These are phyloP conservation scores for Idris sp. DNA, from an alignment of 1,140 invertebrate genomes.

Conservation along the genomic window DNA sequence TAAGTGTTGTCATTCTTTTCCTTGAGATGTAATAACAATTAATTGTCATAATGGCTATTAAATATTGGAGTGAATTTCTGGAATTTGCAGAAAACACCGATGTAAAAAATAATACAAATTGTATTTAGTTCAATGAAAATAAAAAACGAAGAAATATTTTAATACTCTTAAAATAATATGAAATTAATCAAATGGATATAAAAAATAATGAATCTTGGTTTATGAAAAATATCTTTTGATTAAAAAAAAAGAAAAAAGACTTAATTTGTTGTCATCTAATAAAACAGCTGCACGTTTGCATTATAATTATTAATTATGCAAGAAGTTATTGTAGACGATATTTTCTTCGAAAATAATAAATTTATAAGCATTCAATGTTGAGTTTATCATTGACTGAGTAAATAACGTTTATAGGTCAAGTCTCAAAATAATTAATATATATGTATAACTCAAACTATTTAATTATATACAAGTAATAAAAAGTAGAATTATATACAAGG, in stretches of 20 bases:
- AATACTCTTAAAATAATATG: too few species aligned
- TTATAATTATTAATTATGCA: too few species aligned
- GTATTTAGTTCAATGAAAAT: too few species aligned
- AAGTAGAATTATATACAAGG: constrained; percentile 7
- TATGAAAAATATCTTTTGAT: too few species aligned
- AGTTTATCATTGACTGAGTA: constrained; percentile 2
- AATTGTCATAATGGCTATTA: constrained; percentile 11
- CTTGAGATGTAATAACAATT: constrained; percentile 6
- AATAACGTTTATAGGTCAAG: constrained; percentile 25
- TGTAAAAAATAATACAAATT: too few species aligned
- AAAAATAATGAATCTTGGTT: too few species aligned
- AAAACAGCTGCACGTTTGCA: too few species aligned
- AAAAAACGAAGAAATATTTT: too few species aligned
- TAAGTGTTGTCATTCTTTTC: background rate
- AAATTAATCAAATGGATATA: too few species aligned
- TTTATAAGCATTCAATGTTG: constrained; percentile 2
- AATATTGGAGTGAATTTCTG: constrained; percentile 5
- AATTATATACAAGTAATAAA: constrained; percentile 13
- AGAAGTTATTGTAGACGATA: background rate
- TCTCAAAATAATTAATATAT: constrained; percentile 5
- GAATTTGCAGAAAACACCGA: background rate
- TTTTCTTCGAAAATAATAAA: background rate
- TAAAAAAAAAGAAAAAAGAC: too few species aligned
- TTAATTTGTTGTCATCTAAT: too few species aligned
- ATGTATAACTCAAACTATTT: background rate